Conservation (phyloP, 2,113 vertebrate genomes). For the Plotosus lineatus region DNA sequence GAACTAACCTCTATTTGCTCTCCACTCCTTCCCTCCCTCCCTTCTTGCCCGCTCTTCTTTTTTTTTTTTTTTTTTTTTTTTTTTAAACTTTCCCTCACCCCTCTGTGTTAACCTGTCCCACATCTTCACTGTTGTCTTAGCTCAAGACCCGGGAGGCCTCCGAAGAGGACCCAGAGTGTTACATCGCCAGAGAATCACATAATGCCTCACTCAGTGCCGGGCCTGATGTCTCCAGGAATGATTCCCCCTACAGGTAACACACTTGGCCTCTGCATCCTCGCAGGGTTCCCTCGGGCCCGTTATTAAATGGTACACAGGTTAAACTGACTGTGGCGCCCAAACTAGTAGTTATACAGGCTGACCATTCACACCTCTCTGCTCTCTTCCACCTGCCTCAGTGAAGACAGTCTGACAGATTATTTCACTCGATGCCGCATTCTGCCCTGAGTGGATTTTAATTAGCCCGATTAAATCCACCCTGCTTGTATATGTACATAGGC, state of each 20-base stretch:
- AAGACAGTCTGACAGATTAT: slow-evolving; percentile 72
- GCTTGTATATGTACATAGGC: slow-evolving; percentile 77
- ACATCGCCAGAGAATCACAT: slow-evolving; percentile 98
- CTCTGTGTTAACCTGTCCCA: slow-evolving; percentile 28
- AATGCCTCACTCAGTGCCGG: slow-evolving; percentile 98
- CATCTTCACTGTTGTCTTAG: slow-evolving; percentile 71
- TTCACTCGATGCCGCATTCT: slow-evolving; percentile 75
- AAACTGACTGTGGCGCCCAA: slow-evolving; percentile 69
- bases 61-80: slow-evolving; percentile 11
- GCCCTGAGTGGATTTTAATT: slow-evolving; percentile 81
- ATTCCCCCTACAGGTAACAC: slow-evolving; percentile 94
- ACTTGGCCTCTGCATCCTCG: slow-evolving; percentile 42
- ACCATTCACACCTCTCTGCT: slow-evolving; percentile 49
- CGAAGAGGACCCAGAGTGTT: slow-evolving; percentile 97
- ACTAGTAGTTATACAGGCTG: slow-evolving; percentile 21
- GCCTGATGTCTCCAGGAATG: slow-evolving; percentile 98
- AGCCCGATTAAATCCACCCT: slow-evolving; percentile 81
- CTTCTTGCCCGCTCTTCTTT: neutral
- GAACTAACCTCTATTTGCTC: slow-evolving; percentile 70
- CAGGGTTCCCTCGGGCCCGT: slow-evolving; percentile 47
- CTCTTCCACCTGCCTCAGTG: slow-evolving; percentile 54
- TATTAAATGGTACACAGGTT: slow-evolving; percentile 72
- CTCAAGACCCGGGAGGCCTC: slow-evolving; percentile 98
- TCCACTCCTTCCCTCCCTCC: slow-evolving; percentile 20
- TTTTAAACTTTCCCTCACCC: slow-evolving; percentile 26